Base-by-base conservation (phyloP, 1,140 invertebrate species). In the Pararge aegeria region DNA sequence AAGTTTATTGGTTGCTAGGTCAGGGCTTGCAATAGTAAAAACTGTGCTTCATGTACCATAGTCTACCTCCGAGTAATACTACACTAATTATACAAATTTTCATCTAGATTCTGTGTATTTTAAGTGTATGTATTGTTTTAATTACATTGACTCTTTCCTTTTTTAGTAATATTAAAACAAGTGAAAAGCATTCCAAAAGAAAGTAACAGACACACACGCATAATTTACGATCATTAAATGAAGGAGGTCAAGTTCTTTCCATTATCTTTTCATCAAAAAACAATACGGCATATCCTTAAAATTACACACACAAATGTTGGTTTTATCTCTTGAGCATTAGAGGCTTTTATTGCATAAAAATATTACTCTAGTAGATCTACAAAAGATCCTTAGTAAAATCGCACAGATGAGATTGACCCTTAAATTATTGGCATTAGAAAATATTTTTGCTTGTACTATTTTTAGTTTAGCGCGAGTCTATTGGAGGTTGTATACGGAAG, bases 401-500 rank as follows among this genome's bases (percentile, higher is more conserved):
- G 16, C 20, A 15, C 42, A 46, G 42, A 46, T 46, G 19, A 46
- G n/a, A 20, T 46, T 19, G 16, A 46, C 42, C 10, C 42, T 46
- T 46, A 46, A 5, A 13, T 1, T 5, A 16, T 46, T 20, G 1
- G 18, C 5, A 18, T 20, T 46, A 20, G 42, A 20, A 20, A 16
- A 5, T 16, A 40, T 40, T 40, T 40, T 40, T 5, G 38, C 5
- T 4, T 40, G 38, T 40, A 40, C 13, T 0, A 15, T 40, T 40
- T 16, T 40, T 16, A 0, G 3, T 40, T 18, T 40, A 40, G 13
- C 6, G 38, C 38, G 13, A 40, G 38, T 1, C 38, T 15, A 15
- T 60, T 48, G 50, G 20, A 40, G 27, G 5, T 24, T 24, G 51
- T 61, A 51, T 13, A 56, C 66, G 59, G 66, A 65, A 68, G 66